Evolutionary conservation across 2,888 invertebrate genomes (phyloP).

Genomic region (Siphonodentalium dalli): DNA sequence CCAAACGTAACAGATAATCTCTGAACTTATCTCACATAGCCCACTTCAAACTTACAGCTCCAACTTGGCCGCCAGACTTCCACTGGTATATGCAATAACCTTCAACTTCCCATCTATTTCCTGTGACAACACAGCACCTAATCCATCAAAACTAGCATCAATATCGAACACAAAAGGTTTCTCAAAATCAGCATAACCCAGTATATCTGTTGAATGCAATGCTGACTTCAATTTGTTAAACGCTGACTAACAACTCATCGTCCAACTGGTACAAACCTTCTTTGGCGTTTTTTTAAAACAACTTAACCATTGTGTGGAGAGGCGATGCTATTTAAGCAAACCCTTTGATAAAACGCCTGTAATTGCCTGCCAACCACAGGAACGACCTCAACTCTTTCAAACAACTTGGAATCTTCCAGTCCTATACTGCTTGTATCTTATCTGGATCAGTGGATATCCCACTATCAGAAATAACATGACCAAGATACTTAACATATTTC

Average conservation of each 20-base stretch:
- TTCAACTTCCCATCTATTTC: not conserved
- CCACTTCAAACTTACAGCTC: constrained; percentile 26
- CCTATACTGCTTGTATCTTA: not conserved
- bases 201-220: not conserved
- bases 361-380: not conserved
- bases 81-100: constrained; percentile 4
- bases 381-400: not conserved
- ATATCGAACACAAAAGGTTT: not conserved
- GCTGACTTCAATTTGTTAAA: not conserved
- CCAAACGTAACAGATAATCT: not conserved
- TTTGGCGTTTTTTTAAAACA: not conserved
- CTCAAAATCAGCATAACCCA: constrained; percentile 1
- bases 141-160: not conserved
- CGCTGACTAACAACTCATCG: not conserved
- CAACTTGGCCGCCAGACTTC: constrained; percentile 12
- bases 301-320: not conserved
- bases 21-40: constrained; percentile 15
- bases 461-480: not conserved
- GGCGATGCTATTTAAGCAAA: constrained; percentile 1
- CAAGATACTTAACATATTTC: constrained; percentile 1
- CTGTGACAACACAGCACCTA: constrained; percentile 4
- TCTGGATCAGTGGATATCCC: constrained; percentile 2
- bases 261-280: constrained; percentile 4
- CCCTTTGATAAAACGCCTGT: not conserved
- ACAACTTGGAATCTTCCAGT: not conserved